Evolutionary conservation across 2,113 vertebrate species (phyloP), one percentile per base, ranked within the genome.

Genomic region (Mandrillus leucophaeus): DNA sequence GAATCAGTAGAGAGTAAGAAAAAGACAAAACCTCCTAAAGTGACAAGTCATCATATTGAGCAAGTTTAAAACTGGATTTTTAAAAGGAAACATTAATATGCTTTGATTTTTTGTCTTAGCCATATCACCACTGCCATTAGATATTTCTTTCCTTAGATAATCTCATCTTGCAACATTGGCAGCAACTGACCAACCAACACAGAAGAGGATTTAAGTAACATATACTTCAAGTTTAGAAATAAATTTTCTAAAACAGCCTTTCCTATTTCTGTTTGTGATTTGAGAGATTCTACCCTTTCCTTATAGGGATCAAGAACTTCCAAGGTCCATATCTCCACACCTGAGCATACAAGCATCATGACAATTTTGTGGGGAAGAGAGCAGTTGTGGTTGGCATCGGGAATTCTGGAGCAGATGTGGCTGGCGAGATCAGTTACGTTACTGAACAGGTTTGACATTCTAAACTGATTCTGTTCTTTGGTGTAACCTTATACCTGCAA

Each of bases 361-460:
- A 98, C 2, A 50, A 72, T 16, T 99, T 95, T 97, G 96, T 95
- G 81, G 98, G 98, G 78, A 99, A 99, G 95, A 99, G 95, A 68
- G 64, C 35, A 59, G 98, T 99, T 59, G 98, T 99, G 85, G 96
- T 99, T 48, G 99, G 99, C n/a, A 98, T 98, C 82, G 99, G 99
- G 2, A 99, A 99, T 91, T 99, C 99, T 83, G 99, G 98, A 87
- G 98, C 27, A 68, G 64, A 99, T 93, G 98, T 99, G 38, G 98
- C 98, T 17, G 98, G 98, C 61, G 99, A 99, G 95, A 98, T 99
- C 40, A 99, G 99, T 52, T 97, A 98, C 97, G 6, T 35, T 68
- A 32, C 64, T 35, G 13, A 68, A 68, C 99, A 99, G 98, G 99
- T 99, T 66, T 85, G 35, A 4, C 35, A 45, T 66, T 66, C 66